Percentiles rank a stretch among this genome's conserved stretches.
Conservation (phyloP, 2,113 vertebrate species). For the Gobius niger region DNA sequence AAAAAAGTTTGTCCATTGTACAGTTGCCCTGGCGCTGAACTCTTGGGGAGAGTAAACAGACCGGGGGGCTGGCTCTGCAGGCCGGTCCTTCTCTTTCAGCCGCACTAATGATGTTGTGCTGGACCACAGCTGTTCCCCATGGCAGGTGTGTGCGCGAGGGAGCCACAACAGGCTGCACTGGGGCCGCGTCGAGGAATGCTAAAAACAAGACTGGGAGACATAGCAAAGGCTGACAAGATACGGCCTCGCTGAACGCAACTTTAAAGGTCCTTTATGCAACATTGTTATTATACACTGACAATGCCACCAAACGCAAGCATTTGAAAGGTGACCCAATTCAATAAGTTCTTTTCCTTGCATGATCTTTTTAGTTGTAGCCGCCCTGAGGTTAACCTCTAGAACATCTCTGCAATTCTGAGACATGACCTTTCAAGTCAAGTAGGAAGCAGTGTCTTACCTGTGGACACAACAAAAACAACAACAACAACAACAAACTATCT, state of each 20-base stretch:
- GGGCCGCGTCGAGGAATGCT: conserved; percentile 54
- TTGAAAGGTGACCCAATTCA: no score
- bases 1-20: conserved; percentile 53
- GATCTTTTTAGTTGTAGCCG: no score
- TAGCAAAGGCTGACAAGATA: conserved; percentile 44
- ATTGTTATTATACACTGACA: no score
- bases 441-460: no score
- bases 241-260: conserved; percentile 40
- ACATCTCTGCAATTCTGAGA: no score
- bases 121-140: conserved; percentile 74
- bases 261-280: no score
- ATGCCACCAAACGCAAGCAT: no score
- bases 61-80: conserved; percentile 34
- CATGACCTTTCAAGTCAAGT: no score
- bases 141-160: conserved; percentile 73
- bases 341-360: no score
- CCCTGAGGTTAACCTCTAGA: no score
- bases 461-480: no score
- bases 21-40: conserved; percentile 67
- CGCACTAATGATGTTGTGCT: conserved; percentile 77
- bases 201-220: conserved; percentile 59
- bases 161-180: conserved; percentile 58
- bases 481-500: no score
- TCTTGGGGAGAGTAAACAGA: conserved; percentile 56
- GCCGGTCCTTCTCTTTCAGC: conserved; percentile 71